Evolutionary conservation across 2,113 vertebrate genomes (phyloP).

Genomic region (Meleagris gallopavo): DNA sequence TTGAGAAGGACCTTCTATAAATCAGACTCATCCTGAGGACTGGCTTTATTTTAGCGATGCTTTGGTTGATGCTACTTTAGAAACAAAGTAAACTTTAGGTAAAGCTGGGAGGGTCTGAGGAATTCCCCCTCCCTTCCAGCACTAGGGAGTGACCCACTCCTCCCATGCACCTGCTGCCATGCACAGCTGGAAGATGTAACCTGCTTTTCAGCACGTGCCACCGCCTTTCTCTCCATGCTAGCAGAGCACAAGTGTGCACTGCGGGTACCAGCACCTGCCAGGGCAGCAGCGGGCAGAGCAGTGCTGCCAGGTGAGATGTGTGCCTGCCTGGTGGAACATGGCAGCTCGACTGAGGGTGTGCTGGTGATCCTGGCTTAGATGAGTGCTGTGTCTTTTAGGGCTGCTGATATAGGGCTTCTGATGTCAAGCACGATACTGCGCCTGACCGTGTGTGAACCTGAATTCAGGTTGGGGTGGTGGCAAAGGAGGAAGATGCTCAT

Average conservation of each 20-base stretch:
- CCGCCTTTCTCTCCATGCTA: accelerated
- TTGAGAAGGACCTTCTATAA: neutral
- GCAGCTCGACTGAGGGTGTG: neutral
- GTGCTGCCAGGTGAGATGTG: accelerated
- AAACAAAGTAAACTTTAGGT: neutral
- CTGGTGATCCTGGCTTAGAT: neutral
- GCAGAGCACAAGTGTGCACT: accelerated
- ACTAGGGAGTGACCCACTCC: accelerated
- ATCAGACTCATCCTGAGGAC: neutral
- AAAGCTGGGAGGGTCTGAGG: neutral
- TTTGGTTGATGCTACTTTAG: neutral
- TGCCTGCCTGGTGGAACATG: no score
- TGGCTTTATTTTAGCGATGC: neutral
- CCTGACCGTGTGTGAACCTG: accelerated
- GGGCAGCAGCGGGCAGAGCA: accelerated
- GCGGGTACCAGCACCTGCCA: accelerated
- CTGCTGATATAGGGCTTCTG: neutral
- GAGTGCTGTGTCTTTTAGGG: accelerated
- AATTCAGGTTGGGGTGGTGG: no score
- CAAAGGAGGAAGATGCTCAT: neutral
- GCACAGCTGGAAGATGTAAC: neutral
- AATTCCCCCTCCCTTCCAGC: neutral
- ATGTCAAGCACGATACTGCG: neutral
- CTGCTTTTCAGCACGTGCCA: neutral
- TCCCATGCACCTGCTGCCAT: neutral